Evolutionary conservation across 1,140 invertebrate genomes (phyloP), one percentile per base, ranked within the genome.

Genomic region (Chironomus tepperi): DNA sequence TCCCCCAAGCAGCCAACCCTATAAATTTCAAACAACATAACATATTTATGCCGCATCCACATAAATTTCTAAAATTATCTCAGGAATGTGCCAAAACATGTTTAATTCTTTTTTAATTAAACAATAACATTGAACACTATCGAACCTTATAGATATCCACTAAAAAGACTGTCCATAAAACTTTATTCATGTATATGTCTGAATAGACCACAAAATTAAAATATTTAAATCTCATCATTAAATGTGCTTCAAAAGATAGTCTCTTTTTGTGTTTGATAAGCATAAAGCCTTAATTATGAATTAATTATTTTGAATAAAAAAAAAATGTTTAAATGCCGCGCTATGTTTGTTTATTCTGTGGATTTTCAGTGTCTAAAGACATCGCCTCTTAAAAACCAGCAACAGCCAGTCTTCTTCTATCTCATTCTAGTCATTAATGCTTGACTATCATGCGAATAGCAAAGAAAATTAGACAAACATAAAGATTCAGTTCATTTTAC

Each of bases 211-310:
- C 47, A 57, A n/a, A 57, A 12, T 3, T n/a, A 57, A n/a, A 57
- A 57, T n/a, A 57, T 57, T 12, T 10, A 57, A 34, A 34, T 34
- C 24, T 34, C 24, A 34, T 34, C 24, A 34, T 34, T 34, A 34
- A 34, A 34, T 34, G 24, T 34, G 24, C 24, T 34, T 2, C 24
- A 34, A 34, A 34, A 34, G 24, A 34, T 34, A 34, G n/a, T n/a
- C 24, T 5, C 5, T 34, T 34, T 34, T 34, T 34, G 24, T 34
- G 24, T 34, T 5, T 34, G 24, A 34, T 34, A 34, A 34, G 24
- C 24, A 34, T 34, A 57, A 57, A n/a, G 47, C 47, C 47, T 57
- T 57, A 57, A 57, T 57, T 57, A 57, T 57, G n/a, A 57, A 57
- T 57, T 10, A 12, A 57, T 57, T 57, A 57, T 57, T n/a, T 34